A percentile compares a stretch with the other conserved stretches of the same genome.
Evolutionary conservation across 2,888 invertebrate species (phyloP).

Genomic region (Octonoba sinensis): DNA sequence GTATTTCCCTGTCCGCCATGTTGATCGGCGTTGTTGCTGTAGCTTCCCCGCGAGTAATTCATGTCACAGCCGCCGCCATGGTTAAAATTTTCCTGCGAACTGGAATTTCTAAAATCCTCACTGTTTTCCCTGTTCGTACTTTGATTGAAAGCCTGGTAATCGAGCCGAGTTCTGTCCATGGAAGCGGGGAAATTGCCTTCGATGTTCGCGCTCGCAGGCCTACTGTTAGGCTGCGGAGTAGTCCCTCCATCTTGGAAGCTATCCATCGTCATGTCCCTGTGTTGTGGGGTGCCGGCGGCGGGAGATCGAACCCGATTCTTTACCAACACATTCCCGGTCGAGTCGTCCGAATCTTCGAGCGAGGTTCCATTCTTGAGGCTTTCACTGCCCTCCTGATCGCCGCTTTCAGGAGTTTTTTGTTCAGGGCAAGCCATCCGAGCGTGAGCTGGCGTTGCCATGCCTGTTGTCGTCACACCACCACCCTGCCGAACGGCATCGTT

Average conservation of each 20-base stretch:
- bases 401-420: slow-evolving; percentile 56
- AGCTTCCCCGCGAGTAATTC: slow-evolving; percentile 41
- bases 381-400: slow-evolving; percentile 31
- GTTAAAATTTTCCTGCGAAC: slow-evolving; percentile 40
- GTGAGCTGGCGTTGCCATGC: slow-evolving; percentile 64
- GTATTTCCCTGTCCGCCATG: slow-evolving; percentile 60
- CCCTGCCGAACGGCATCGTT: slow-evolving; percentile 48
- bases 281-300: slow-evolving; percentile 34
- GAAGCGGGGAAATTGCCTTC: slow-evolving; percentile 35
- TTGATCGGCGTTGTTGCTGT: slow-evolving; percentile 36
- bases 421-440: slow-evolving; percentile 58
- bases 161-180: slow-evolving; percentile 55
- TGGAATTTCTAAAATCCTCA: slow-evolving; percentile 52
- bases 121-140: slow-evolving; percentile 28
- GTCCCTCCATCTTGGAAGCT: slow-evolving; percentile 65
- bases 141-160: slow-evolving; percentile 58
- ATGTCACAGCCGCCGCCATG: slow-evolving; percentile 44
- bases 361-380: slow-evolving; percentile 62
- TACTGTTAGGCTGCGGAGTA: slow-evolving; percentile 45
- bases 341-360: slow-evolving; percentile 63
- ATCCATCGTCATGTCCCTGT: slow-evolving; percentile 62
- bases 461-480: slow-evolving; percentile 60
- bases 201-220: slow-evolving; percentile 35
- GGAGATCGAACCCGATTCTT: slow-evolving; percentile 53
- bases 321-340: slow-evolving; percentile 48